Base-by-base conservation (phyloP, 2,888 invertebrate genomes). In the Erannis defoliaria region DNA sequence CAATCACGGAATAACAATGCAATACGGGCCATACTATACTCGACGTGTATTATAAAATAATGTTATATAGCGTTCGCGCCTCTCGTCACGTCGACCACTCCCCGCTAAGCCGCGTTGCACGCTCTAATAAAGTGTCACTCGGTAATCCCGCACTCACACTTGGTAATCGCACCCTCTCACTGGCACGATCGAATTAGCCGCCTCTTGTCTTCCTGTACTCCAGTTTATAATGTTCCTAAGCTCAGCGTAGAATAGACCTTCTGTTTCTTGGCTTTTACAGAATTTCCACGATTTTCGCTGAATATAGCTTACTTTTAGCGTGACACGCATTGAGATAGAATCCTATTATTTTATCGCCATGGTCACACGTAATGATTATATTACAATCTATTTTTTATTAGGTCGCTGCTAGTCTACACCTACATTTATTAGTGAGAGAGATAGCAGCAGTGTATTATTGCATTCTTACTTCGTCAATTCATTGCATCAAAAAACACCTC, bases 101-200 rank as follows among this genome's bases (percentile, higher is more conserved):
- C 40, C 29, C 37, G 14, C 8, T 58, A 58, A 53, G 21, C 54
- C 54, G 9, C 33, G 46, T 31, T 23, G 60, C 62, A 26, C 51
- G 55, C 14, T 42, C 51, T 62, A 62, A 62, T 53, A 62, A 62
- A 62, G 56, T 62, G 56, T 62, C 62, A 53, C 56, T 38, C 26
- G 12, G 51, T 62, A 62, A 56, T 62, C 62, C 45, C 51, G 16
- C 55, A 40, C 55, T 56, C 51, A 37, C 43, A 50, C 40, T 19
- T 33, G 5, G 18, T 46, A 46, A 46, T 46, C 31, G 18, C 46
- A 19, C 16, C 50, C 53, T 40, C 46, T 16, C 57, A 51, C 57
- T 40, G 26, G 54, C 54, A 12, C 42, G 48, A 46, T 53, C 23
- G 48, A 54, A 59, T 60, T 60, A 60, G 40, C 49, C 42, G 42